phyloP scores from a whole-genome alignment of 2,888 invertebrate species.

The Drosophila trichaetosa region DNA sequence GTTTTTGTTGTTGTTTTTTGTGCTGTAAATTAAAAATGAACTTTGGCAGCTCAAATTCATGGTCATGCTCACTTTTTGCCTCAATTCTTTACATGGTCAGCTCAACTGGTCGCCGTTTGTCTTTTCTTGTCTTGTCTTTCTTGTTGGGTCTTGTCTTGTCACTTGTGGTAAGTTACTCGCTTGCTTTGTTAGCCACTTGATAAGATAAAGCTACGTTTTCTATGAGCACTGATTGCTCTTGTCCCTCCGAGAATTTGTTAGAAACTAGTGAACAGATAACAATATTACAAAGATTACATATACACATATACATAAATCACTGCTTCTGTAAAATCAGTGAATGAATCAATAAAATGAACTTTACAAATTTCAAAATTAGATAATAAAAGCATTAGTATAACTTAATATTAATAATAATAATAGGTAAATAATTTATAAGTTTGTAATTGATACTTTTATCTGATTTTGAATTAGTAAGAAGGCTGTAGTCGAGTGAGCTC shows the following conservation, averaged over 20 bases:
- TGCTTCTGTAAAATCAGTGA: not conserved
- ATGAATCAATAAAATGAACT: not conserved
- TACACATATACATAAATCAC: not conserved
- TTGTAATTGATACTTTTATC: not conserved
- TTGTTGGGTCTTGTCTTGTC: slow-evolving; percentile 18
- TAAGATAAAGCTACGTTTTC: slow-evolving; percentile 66
- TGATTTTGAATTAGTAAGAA: not conserved
- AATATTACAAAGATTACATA: not conserved
- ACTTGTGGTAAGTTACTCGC: slow-evolving; percentile 51
- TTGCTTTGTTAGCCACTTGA: slow-evolving; percentile 60
- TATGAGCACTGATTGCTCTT: slow-evolving; percentile 36
- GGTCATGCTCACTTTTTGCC: slow-evolving; percentile 77
- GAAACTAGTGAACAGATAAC: slow-evolving; percentile 18
- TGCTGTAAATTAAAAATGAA: slow-evolving; percentile 74
- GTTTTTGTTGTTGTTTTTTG: slow-evolving; percentile 5
- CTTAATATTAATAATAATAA: not conserved
- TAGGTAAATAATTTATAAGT: not conserved
- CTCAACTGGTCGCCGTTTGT: slow-evolving; percentile 60
- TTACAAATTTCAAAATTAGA: not conserved
- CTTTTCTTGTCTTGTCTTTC: slow-evolving; percentile 37
- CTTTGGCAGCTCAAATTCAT: slow-evolving; percentile 76
- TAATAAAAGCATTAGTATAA: not conserved
- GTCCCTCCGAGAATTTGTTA: slow-evolving; percentile 34
- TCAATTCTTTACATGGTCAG: slow-evolving; percentile 37
- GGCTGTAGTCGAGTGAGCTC: too few species aligned